Evolutionary conservation across 2,113 vertebrate species (phyloP).

Genomic region (Halcyon malimbica): DNA sequence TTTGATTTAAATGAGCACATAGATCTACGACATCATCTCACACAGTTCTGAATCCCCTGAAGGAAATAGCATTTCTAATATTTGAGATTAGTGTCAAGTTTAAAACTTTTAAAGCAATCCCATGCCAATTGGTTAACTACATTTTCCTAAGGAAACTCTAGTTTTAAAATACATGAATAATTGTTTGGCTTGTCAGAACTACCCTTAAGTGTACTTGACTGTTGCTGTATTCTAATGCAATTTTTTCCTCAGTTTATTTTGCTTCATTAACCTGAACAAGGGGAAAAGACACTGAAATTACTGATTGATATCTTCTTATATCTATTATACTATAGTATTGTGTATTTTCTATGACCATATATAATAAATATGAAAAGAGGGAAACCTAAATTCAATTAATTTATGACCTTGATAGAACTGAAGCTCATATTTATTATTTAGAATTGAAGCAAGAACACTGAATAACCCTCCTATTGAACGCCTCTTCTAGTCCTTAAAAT

Average conservation of each 20-base stretch:
- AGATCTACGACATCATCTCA: neutral
- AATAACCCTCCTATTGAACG: neutral
- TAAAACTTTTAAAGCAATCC: neutral
- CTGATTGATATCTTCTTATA: neutral
- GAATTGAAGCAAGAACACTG: neutral
- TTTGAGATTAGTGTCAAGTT: neutral
- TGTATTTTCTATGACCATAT: neutral
- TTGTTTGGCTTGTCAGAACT: neutral
- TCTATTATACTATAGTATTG: neutral
- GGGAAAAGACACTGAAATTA: neutral
- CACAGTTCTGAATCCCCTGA: neutral
- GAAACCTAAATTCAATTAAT: neutral
- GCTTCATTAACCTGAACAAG: neutral
- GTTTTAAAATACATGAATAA: neutral
- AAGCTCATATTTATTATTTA: neutral
- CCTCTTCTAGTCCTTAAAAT: neutral
- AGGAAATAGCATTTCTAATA: neutral
- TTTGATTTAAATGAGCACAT: conserved; percentile 44
- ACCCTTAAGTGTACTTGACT: neutral
- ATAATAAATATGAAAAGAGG: neutral
- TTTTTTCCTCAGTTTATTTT: neutral
- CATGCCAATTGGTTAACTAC: neutral
- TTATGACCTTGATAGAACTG: neutral
- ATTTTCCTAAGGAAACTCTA: neutral
- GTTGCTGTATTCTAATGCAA: neutral